Evolutionary conservation across 1,140 invertebrate genomes (phyloP).

Genomic region (Antheraea mylitta): DNA sequence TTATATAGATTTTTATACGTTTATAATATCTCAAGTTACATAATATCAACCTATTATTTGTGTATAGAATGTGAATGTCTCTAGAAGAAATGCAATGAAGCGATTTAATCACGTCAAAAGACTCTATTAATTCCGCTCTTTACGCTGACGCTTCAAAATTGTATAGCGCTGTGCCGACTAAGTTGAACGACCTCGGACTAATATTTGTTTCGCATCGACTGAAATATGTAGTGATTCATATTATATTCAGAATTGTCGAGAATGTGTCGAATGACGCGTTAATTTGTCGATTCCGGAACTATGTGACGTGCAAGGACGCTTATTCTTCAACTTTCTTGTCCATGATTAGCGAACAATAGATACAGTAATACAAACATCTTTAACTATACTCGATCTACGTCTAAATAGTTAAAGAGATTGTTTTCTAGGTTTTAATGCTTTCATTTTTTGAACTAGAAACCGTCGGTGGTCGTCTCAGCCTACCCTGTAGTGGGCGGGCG

Average conservation of each 20-base stretch:
- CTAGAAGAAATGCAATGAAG: background rate
- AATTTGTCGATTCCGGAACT: background rate
- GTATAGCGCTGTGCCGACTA: background rate
- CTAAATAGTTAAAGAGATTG: too few species aligned
- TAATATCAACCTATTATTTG: too few species aligned
- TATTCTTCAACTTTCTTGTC: background rate
- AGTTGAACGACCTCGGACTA: background rate
- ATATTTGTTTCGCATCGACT: background rate
- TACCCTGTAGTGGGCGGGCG: too few species aligned
- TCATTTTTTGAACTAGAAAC: too few species aligned
- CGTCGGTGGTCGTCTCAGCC: too few species aligned
- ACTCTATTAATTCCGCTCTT: background rate
- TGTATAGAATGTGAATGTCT: too few species aligned
- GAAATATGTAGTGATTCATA: conserved; percentile 1
- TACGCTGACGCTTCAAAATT: background rate
- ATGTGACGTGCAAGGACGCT: background rate
- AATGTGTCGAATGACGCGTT: background rate
- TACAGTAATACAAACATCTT: too few species aligned
- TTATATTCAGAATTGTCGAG: conserved; percentile 1
- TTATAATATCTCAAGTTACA: too few species aligned
- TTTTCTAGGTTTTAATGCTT: too few species aligned
- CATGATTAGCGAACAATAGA: background rate
- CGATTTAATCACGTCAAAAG: background rate
- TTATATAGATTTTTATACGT: too few species aligned
- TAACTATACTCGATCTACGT: too few species aligned